Evolutionary conservation across 2,797 vertebrate species (phyloP).

Genomic region (Echeneis naucrates): DNA sequence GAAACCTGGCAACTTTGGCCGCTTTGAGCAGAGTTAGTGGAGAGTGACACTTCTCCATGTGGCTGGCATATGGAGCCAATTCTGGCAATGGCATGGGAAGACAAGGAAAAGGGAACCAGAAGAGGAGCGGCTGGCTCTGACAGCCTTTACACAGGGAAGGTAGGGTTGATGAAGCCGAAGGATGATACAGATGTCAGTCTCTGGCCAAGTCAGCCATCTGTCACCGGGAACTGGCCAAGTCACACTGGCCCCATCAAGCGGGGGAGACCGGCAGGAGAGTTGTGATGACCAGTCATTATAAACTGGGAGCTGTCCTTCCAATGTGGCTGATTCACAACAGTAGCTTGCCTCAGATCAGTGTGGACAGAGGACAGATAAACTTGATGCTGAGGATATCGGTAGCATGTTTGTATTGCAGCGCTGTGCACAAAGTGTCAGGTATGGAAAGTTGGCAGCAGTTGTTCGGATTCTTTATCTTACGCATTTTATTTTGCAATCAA

Average conservation of each 20-base stretch:
- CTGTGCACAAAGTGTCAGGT: not conserved
- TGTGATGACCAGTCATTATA: constrained; percentile 60
- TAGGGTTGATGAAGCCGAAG: constrained; percentile 58
- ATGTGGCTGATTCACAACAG: constrained; percentile 36
- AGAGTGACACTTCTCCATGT: constrained; percentile 70
- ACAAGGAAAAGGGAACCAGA: constrained; percentile 44
- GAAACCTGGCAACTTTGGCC: constrained; percentile 49
- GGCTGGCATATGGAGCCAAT: constrained; percentile 71
- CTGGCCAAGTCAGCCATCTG: constrained; percentile 76
- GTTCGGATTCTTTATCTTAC: not conserved
- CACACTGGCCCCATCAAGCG: constrained; percentile 36
- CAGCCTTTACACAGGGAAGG: constrained; percentile 53
- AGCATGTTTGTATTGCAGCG: too few relatives aligned
- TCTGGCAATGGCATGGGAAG: constrained; percentile 57
- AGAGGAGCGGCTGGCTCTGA: constrained; percentile 59
- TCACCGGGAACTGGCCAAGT: constrained; percentile 61
- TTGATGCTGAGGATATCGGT: not conserved
- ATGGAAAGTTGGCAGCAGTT: not conserved
- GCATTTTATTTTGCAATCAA: not conserved
- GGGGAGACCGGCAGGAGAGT: constrained; percentile 49
- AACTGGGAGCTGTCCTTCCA: constrained; percentile 48
- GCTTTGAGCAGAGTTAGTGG: constrained; percentile 43
- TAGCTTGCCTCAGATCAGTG: constrained; percentile 21
- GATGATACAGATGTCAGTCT: constrained; percentile 76
- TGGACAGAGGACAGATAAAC: constrained; percentile 23